These are phyloP conservation scores for Tinea semifulvella DNA, from an alignment of 2,888 invertebrate species.

Conservation along the genomic window DNA sequence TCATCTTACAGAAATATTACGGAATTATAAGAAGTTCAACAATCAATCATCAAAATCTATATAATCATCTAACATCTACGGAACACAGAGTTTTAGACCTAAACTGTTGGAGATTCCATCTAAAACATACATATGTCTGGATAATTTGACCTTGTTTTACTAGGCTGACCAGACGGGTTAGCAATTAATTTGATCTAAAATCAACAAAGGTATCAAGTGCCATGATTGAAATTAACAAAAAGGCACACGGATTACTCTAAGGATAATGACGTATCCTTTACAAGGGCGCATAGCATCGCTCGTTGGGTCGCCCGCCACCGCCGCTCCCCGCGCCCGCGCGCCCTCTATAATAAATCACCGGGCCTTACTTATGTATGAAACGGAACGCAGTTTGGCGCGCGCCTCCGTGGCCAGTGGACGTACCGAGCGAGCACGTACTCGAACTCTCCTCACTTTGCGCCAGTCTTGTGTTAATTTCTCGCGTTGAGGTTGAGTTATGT, in stretches of 20 bases:
- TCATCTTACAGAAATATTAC: no score
- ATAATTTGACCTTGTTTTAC: no score
- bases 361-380: slow-evolving; percentile 40
- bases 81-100: no score
- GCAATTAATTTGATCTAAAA: no score
- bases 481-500: slow-evolving; percentile 34
- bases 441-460: not conserved
- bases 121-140: no score
- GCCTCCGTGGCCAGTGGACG: slow-evolving; percentile 40
- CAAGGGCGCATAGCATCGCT: slow-evolving; percentile 37
- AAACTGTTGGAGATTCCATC: no score
- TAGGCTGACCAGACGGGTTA: no score
- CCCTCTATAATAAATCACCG: slow-evolving; percentile 48
- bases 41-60: no score
- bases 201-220: slow-evolving; percentile 27
- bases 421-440: slow-evolving; percentile 23
- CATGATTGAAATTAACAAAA: slow-evolving; percentile 55
- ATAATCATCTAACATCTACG: no score
- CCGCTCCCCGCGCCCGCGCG: slow-evolving; percentile 26
- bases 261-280: slow-evolving; percentile 63
- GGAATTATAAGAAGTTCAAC: no score
- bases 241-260: slow-evolving; percentile 59
- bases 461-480: slow-evolving; percentile 10
- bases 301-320: slow-evolving; percentile 22
- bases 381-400: slow-evolving; percentile 56